Conservation (phyloP, 2,113 vertebrate species). For the Strix uralensis region DNA sequence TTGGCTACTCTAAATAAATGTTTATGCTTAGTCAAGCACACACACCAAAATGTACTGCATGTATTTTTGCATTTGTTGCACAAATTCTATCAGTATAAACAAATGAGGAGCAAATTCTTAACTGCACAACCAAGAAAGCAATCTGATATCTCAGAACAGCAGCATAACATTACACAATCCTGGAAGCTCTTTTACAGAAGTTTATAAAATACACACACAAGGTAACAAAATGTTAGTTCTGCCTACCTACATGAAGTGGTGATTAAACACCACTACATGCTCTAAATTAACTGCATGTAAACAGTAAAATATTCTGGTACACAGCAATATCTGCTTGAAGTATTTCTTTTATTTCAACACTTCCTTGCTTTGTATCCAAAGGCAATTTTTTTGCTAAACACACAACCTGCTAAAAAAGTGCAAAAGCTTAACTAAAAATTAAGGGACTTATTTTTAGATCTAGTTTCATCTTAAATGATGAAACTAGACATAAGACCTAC, state of each 20-base stretch:
- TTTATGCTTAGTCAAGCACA: constrained; percentile 19
- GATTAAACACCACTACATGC: neutral
- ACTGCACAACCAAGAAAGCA: neutral
- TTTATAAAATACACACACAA: neutral
- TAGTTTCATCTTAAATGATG: neutral
- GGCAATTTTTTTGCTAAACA: neutral
- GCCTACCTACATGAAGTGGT: neutral
- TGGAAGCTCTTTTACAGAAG: neutral
- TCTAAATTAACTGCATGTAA: neutral
- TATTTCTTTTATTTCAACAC: neutral
- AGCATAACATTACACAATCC: neutral
- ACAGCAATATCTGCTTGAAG: neutral
- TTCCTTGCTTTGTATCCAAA: neutral
- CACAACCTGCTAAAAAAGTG: neutral
- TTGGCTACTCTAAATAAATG: constrained; percentile 18
- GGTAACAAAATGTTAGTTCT: neutral
- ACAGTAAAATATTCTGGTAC: neutral
- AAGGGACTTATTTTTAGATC: neutral
- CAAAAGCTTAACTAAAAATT: neutral
- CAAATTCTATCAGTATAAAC: neutral
- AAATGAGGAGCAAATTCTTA: neutral
- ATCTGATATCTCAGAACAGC: neutral
- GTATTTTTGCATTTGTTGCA: neutral
- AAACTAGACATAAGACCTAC: no score
- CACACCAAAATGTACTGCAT: neutral